A percentile compares a stretch with the other conserved stretches of the same genome.
phyloP scores from a whole-genome alignment of 1,140 invertebrate species.

The Drosophila orena region DNA sequence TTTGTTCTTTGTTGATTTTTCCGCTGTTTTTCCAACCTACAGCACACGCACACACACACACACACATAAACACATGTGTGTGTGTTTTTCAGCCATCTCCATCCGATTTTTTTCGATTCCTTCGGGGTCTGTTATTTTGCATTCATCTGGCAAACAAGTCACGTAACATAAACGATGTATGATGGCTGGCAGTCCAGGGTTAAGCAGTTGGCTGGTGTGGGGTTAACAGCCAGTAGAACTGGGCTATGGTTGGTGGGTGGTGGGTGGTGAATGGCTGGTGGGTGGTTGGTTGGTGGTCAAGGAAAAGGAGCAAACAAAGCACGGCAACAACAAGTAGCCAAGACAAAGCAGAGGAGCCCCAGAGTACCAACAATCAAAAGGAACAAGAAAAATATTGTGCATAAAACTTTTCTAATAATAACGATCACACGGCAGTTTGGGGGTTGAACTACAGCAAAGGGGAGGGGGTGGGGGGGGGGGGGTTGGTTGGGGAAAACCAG shows the following conservation, averaged over 20 bases:
- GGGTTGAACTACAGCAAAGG: neutral
- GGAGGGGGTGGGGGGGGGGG: too few species aligned
- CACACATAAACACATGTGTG: neutral
- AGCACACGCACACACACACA: neutral
- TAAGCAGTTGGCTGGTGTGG: constrained; percentile 12
- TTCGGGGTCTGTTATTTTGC: constrained; percentile 51
- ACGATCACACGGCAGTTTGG: constrained; percentile 37
- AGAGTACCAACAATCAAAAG: constrained; percentile 31
- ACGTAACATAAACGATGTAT: constrained; percentile 62
- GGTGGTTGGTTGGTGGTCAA: constrained; percentile 4
- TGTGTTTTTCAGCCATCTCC: constrained; percentile 12
- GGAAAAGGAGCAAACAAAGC: constrained; percentile 39
- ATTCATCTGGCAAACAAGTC: constrained; percentile 61
- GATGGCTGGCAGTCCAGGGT: constrained; percentile 46
- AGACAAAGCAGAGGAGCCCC: constrained; percentile 11
- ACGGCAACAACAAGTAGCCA: constrained; percentile 24
- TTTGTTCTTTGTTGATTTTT: constrained; percentile 42
- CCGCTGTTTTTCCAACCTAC: constrained; percentile 44
- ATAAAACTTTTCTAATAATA: constrained; percentile 59
- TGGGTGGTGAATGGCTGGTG: neutral
- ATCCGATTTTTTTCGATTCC: constrained; percentile 36
- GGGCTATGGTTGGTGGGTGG: neutral
- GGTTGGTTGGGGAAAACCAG: neutral
- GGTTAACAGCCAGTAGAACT: too few species aligned
- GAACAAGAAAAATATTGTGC: constrained; percentile 50